Base-by-base conservation (phyloP, 1,140 invertebrate genomes). In the Drosophila dunni region DNA sequence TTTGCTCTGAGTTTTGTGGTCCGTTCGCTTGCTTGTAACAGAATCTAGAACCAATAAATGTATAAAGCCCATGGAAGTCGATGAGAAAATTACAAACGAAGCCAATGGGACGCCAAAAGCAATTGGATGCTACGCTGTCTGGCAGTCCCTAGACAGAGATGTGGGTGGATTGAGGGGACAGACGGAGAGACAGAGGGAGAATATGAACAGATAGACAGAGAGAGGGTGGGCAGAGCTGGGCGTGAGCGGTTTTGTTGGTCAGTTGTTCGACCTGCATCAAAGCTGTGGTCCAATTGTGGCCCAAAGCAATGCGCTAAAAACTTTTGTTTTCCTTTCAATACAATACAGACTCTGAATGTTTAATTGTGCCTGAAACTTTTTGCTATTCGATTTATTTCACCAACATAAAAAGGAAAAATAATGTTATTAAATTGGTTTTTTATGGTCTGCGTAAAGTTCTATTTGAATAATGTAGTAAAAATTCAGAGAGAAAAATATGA, bases 21-120 rank as follows among this genome's bases (percentile, higher is more conserved):
- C 46, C 15, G 20, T 63, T 63, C 17, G 17, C 60, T 54, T 33
- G 67, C 38, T 48, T 42, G 40, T n/a, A 33, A 33, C 10, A 51
- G 17, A 46, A 44, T 42, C 29, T 60, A 33, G 38, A 33, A 15
- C 64, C 64, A 73, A 73, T 73, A 68, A 73, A 65, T 65, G 42
- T 40, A 54, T 40, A 34, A 17, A 57, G 44, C 44, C 13, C n/a
- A 20, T 65, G 34, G 36, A 73, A 67, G 58, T 67, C 61, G 54
- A 29, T 42, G 72, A 24, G 66, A 44, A 75, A 78, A 78, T 78
- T 71, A 70, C 60, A 75, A 65, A 65, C 42, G 38, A 66, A 62
- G 66, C 67, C 73, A 76, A 67, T 66, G 76, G 51, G 57, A 76
- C 40, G 76, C 76, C 76, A 67, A 66, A 63, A 67, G 73, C 67